Conservation (phyloP, 2,113 vertebrate species). For the Etia nguti region DNA sequence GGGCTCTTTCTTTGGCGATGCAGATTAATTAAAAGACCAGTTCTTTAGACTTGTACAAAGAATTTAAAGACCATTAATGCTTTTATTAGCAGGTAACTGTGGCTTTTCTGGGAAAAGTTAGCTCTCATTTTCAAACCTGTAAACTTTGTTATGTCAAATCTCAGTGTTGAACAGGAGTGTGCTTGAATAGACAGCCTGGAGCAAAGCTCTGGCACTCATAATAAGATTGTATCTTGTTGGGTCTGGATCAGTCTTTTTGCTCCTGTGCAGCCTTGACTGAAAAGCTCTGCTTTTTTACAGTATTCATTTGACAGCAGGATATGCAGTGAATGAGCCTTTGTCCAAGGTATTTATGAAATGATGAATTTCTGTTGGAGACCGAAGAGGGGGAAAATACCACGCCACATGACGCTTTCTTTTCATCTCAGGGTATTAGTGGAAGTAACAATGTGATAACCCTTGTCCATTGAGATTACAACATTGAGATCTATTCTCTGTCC, state of each 20-base stretch:
- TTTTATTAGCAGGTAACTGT: not conserved
- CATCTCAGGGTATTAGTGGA: not conserved
- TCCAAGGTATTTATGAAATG: not conserved
- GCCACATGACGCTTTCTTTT: not conserved
- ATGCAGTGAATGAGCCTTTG: not conserved
- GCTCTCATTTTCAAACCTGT: not conserved
- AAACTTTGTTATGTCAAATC: not conserved
- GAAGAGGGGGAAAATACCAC: not conserved
- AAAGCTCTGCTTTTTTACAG: not conserved
- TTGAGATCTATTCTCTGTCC: slow-evolving; percentile 12
- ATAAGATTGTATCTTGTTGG: not conserved
- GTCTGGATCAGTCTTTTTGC: not conserved
- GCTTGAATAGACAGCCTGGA: slow-evolving; percentile 12
- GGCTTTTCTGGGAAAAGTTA: not conserved
- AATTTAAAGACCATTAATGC: not conserved
- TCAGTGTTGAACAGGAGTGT: not conserved
- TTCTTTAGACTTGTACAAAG: not conserved
- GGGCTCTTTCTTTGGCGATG: not conserved
- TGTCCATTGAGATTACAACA: slow-evolving; percentile 4
- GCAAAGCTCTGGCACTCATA: not conserved
- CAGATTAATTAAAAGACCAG: not conserved
- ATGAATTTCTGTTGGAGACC: not conserved
- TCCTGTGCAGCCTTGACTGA: not conserved
- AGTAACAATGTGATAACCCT: not conserved
- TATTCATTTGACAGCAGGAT: not conserved